Base-by-base conservation (phyloP, 1,140 invertebrate genomes). In the Sycobia sp. region DNA sequence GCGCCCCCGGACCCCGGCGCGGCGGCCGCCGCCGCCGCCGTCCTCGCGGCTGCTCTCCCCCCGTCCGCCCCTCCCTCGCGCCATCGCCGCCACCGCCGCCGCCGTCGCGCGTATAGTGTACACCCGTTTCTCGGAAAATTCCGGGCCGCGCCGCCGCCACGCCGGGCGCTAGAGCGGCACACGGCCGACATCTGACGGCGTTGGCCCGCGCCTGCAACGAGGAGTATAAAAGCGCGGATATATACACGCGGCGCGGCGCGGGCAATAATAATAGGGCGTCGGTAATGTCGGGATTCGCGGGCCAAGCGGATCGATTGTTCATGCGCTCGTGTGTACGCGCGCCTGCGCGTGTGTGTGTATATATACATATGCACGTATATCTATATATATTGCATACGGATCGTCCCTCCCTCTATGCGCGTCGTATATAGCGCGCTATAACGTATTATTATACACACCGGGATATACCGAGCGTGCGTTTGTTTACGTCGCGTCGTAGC, bases 111-210 rank as follows among this genome's bases (percentile, higher is more conserved):
- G n/a, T n/a, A n/a, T n/a, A n/a, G n/a, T n/a, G n/a, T n/a, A n/a
- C 53, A 25, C 20, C 49, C 29, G 38, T 61, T 61, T 61, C 58
- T 60, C 58, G 58, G 58, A 61, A 61, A 61, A 61, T 61, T 53
- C 49, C 58, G 27, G 18, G 43, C 11, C 43, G 29, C n/a, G 16
- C 32, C 32, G 47, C 27, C 47, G 47, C 2, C 9, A 22, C 7
- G n/a, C n/a, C n/a, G n/a, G n/a, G n/a, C n/a, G 16, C 16, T 20
- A 34, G 16, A 32, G 38, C 27, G 41, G 47, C 8, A 54, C 53
- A 18, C 22, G 11, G n/a, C 22, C 34, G 29, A 36, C 61, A 47
- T 51, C 59, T 62, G 32, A 1, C 41, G 59, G 29, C 23, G 32
- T n/a, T n/a, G n/a, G n/a, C n/a, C n/a, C n/a, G n/a, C n/a, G n/a